Base-by-base conservation (phyloP, 1,140 invertebrate species). In the Eueides isabella region DNA sequence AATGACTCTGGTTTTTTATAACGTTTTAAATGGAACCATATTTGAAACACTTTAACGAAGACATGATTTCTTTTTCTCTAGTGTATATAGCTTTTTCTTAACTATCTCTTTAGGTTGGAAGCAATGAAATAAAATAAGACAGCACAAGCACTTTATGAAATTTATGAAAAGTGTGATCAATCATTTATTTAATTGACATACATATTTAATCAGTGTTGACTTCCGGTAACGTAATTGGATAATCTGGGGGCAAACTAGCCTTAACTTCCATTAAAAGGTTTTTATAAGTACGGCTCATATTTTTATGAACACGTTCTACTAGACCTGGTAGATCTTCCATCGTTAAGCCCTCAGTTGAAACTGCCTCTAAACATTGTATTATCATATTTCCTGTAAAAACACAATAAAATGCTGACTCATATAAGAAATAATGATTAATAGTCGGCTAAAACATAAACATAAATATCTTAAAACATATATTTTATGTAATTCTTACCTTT, bases 311-410 rank as follows among this genome's bases (percentile, higher is more conserved):
- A 71, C 94, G 94, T 29, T 95, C 94, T 84, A 97, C 96, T 1
- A 98, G 91, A 6, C 94, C 92, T n/a, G 96, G 95, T 12, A 98
- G 94, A 85, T 98, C 96, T 4, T 95, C 94, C 74, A 95, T 94
- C 26, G 94, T 96, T 33, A 97, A 91, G n/a, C 97, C 97, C 80
- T 95, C 91, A 1, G 97, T 98, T 5, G 96, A 93, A 41, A 98
- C 95, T 16, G 96, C 95, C 44, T 97, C 96, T 78, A 98, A 86
- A 35, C 96, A 95, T 69, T 96, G 96, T 28, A 98, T 95, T 28
- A 97, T 95, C 31, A 97, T 95, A 78, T 95, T 95, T 74, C 97
- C 97, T 97, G 6, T 19, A 89, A 86, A 62, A 61, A n/a, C 9
- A 63, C 0, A 61, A 30, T 29, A 31, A 62, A 62, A 38, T 12